Percentiles rank a stretch among this genome's conserved stretches.
phyloP scores from a whole-genome alignment of 2,797 vertebrate genomes.

The Pangasius sanitwongsei region DNA sequence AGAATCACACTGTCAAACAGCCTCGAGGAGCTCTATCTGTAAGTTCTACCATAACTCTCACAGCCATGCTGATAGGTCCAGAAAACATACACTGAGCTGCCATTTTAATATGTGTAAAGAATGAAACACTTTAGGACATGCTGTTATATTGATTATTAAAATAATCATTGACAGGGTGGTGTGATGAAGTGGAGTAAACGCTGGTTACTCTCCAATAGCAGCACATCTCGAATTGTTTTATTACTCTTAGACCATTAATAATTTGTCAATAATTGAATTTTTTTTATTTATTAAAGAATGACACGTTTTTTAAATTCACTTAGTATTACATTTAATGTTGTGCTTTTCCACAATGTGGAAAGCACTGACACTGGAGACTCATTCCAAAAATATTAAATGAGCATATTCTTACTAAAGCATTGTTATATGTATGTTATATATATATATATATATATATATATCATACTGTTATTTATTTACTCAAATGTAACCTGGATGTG shows the following conservation, averaged over 20 bases:
- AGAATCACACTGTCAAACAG: constrained; percentile 83
- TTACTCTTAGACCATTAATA: neutral
- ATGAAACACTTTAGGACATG: neutral
- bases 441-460: too few relatives aligned
- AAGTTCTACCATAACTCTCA: constrained; percentile 68
- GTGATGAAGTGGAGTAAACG: neutral
- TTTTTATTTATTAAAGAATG: neutral
- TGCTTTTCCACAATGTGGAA: too few relatives aligned
- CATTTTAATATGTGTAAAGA: neutral
- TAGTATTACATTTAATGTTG: neutral
- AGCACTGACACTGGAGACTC: neutral
- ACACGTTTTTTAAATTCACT: neutral
- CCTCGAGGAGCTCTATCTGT: constrained; percentile 94
- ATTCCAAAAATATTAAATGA: neutral
- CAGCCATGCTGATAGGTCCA: neutral
- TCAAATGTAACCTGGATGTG: neutral
- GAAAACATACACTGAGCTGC: neutral
- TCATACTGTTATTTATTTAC: neutral
- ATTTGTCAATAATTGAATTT: neutral
- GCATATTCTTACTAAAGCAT: neutral
- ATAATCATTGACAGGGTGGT: neutral
- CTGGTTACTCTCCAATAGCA: neutral
- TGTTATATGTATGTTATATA: too few relatives aligned
- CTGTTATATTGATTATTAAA: neutral
- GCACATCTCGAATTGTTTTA: neutral